phyloP scores from a whole-genome alignment of 2,113 vertebrate species.

The Leptobrachium ailaonicum region DNA sequence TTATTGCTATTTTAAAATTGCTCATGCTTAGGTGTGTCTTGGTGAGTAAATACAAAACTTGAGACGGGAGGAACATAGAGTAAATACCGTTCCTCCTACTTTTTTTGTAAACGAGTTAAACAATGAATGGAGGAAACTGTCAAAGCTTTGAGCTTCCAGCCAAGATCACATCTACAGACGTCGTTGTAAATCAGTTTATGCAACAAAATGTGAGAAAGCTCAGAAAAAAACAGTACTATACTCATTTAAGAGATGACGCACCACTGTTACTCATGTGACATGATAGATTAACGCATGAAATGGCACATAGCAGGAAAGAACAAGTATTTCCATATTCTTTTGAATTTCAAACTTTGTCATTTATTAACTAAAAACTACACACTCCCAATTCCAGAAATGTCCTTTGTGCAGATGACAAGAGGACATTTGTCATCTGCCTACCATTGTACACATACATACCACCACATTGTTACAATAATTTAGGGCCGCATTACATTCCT shows the following conservation, averaged over 20 bases:
- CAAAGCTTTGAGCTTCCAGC: neutral
- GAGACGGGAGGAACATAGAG: constrained; percentile 15
- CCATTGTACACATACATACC: too few relatives aligned
- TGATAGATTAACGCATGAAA: neutral
- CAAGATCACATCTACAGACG: neutral
- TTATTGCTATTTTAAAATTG: constrained; percentile 29
- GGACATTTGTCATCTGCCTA: too few relatives aligned
- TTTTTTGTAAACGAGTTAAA: constrained; percentile 44
- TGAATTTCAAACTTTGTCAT: too few relatives aligned
- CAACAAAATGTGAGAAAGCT: neutral
- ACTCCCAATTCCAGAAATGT: too few relatives aligned
- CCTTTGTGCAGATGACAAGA: too few relatives aligned
- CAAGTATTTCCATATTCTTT: neutral
- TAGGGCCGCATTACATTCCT: too few relatives aligned
- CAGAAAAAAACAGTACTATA: too few relatives aligned
- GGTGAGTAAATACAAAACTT: constrained; percentile 19
- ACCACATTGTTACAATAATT: too few relatives aligned
- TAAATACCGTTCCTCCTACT: constrained; percentile 3
- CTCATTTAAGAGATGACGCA: neutral
- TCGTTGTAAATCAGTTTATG: neutral
- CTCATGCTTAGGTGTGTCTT: constrained; percentile 28
- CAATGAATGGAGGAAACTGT: constrained; percentile 28
- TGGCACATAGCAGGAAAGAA: neutral
- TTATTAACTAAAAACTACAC: too few relatives aligned
- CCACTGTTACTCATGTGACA: neutral